Base-by-base conservation (phyloP, 2,113 vertebrate species). In the Elephas maximus region DNA sequence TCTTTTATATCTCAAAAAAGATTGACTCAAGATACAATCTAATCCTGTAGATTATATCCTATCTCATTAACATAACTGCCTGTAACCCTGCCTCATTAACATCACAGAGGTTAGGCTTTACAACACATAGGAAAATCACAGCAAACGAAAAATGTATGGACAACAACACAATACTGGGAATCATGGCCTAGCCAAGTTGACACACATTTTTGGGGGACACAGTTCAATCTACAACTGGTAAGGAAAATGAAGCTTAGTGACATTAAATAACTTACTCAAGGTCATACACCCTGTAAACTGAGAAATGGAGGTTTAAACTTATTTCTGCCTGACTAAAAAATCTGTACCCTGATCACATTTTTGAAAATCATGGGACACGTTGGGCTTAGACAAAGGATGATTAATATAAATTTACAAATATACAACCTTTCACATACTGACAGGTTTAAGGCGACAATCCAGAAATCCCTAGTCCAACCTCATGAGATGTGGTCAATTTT, bases 361-460 rank as follows among this genome's bases (percentile, higher is more conserved):
- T 69, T 8, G 28, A 94, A 93, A 94, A 44, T 1, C 45, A 28
- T 63, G 41, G 45, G 17, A 67, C 44, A 53, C 41, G 18, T 71
- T 85, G 37, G 24, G 0, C 21, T 95, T 95, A 90, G 76, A 78
- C 37, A 73, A 95, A 91, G 28, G 9, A 95, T 91, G 44, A 10
- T 23, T 53, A 65, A 84, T n/a, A 73, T 0, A 85, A 57, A 60
- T 95, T 87, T 95, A 90, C 1, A 81, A 65, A 93, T 4, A n/a
- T 15, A 76, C 48, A 77, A 17, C 18, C 17, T 24, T 91, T 74
- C 4, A 28, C n/a, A 45, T 24, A 45, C 21, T 41, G 11, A 67
- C 9, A 8, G 6, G 8, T n/a, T 94, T 79, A 86, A 84, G 53
- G 33, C n/a, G 73, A 86, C 8, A 33, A 86, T 78, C 24, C 10